Evolutionary conservation across 2,797 vertebrate species (phyloP).

Genomic region (Rhodeus uyekii): DNA sequence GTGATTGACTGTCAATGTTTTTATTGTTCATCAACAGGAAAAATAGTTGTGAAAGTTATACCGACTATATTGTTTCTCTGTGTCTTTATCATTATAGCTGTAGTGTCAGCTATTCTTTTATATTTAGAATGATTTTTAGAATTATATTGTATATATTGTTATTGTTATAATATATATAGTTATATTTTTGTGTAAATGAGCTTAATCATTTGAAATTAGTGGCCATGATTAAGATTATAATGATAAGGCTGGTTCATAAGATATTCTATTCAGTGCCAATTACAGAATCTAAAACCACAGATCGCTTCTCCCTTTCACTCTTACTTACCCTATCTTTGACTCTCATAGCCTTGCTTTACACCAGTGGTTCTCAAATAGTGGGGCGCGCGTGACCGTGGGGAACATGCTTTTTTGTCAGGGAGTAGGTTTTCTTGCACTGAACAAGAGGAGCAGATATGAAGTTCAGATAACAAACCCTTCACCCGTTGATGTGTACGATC

Average conservation of each 20-base stretch:
- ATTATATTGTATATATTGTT: background rate
- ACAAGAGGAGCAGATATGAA: too few relatives aligned
- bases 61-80: background rate
- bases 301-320: background rate
- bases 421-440: too few relatives aligned
- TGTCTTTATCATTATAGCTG: background rate
- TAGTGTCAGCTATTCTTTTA: background rate
- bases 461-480: too few relatives aligned
- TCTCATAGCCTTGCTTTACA: background rate
- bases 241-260: background rate
- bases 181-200: background rate
- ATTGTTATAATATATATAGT: too few relatives aligned
- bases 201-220: background rate
- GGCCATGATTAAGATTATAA: background rate
- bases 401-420: too few relatives aligned
- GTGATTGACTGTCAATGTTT: background rate
- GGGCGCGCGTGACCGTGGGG: too few relatives aligned
- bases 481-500: too few relatives aligned
- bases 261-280: background rate
- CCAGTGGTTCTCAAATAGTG: too few relatives aligned
- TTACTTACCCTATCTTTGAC: background rate
- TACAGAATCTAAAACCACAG: background rate
- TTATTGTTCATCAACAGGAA: background rate
- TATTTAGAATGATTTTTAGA: background rate
- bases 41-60: background rate